Conservation (phyloP, 2,888 invertebrate species). For the Dicroscelio sp. region DNA sequence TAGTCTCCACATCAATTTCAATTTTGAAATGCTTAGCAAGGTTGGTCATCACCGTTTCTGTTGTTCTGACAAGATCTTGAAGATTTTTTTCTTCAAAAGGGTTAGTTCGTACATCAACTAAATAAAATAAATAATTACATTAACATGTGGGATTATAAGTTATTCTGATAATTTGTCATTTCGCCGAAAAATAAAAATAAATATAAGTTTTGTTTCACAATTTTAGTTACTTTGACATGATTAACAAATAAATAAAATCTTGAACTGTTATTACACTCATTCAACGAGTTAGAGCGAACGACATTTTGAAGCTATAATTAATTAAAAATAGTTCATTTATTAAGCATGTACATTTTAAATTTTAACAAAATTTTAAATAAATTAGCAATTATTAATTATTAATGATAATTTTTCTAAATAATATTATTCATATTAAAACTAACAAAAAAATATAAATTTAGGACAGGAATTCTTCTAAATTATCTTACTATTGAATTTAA, state of each 20-base stretch:
- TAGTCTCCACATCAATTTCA: neutral
- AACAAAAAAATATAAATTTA: neutral
- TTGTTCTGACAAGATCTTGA: neutral
- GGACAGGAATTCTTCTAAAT: neutral
- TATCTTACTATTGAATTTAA: neutral
- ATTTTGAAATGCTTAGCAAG: neutral
- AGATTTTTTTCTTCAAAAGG: neutral
- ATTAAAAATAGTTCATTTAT: neutral
- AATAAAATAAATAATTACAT: neutral
- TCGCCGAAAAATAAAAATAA: neutral
- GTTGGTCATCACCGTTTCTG: neutral
- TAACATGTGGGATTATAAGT: neutral
- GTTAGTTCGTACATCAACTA: neutral
- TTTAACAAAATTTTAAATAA: too few species aligned
- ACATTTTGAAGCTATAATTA: neutral
- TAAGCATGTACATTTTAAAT: too few species aligned
- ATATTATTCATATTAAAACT: too few species aligned
- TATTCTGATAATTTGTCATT: neutral
- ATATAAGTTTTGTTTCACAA: neutral
- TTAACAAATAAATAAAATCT: neutral
- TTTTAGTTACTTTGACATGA: neutral
- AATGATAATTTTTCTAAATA: too few species aligned
- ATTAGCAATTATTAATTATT: too few species aligned
- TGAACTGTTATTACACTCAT: neutral
- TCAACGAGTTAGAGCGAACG: neutral